Evolutionary conservation across 1,140 invertebrate genomes (phyloP), one percentile per base, ranked within the genome.

Genomic region (Brachionus paranguensis): DNA sequence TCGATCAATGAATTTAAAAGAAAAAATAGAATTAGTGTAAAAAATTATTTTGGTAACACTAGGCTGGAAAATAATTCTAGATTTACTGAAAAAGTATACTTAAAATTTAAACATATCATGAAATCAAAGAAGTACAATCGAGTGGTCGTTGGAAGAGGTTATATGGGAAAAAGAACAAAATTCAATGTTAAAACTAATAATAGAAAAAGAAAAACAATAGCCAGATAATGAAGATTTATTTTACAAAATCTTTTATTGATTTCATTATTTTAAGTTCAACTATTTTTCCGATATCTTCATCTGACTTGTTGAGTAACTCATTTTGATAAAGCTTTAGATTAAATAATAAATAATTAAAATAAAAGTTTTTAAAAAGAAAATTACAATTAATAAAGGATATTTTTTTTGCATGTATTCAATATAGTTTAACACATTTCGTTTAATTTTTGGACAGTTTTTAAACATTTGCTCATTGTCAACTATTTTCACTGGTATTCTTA

Each of bases 161-260:
- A 68, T 68, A 14, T 29, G 12, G 27, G 27, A 14, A 68, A 68
- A 68, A 33, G 27, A 68, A n/a, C 11, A 14, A 68, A 68, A 68
- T 14, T 37, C 4, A 33, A 68, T n/a, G 8, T n/a, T 10, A 68
- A 68, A 68, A 68, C 20, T 8, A 27, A 29, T 10, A 27, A 27
- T 65, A 17, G 3, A 12, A 33, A 68, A 37, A 37, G 7, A 68
- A 68, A 33, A 68, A 68, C 10, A 68, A 17, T 68, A 68, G 14
- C 27, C 33, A 5, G 3, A 33, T 74, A 27, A 29, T 12, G 12
- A 70, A 7, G n/a, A 7, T 76, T 76, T 76, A 76, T 76, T 76
- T 76, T 20, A 76, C 11, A 76, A 50, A 76, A 24, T 76, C 72
- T 76, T 76, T 76, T 47, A 76, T 76, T 50, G 72, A 50, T 76